Percentiles rank a stretch among this genome's conserved stretches.
Conservation (phyloP, 92 coral and sea anemone species). For the Epizoanthus scotinus region DNA sequence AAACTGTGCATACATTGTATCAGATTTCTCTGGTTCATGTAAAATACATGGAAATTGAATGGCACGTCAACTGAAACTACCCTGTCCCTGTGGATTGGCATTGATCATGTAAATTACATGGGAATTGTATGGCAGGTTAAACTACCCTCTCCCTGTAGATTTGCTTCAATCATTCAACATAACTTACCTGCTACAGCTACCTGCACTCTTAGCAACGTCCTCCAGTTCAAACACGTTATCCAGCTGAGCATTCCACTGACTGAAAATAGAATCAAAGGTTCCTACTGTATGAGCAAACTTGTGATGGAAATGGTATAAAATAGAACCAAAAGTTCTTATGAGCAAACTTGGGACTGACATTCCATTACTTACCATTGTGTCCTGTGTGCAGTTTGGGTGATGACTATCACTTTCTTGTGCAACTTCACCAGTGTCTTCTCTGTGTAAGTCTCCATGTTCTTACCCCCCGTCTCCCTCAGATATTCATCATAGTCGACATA, state of each 20-base stretch:
- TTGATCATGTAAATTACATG: too few species aligned
- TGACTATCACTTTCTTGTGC: constrained; percentile 82
- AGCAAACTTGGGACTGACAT: too few species aligned
- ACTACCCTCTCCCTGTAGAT: too few species aligned
- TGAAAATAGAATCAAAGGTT: constrained; percentile 22
- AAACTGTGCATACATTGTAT: too few species aligned
- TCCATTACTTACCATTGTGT: constrained; percentile 81
- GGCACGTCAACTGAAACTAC: too few species aligned
- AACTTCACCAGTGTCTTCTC: constrained; percentile 86
- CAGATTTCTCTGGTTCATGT: too few species aligned
- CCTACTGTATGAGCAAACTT: too few species aligned
- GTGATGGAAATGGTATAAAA: too few species aligned
- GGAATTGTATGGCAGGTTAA: too few species aligned
- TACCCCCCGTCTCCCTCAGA: constrained; percentile 79
- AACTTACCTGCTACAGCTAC: constrained; percentile 77
- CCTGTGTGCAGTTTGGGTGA: constrained; percentile 84
- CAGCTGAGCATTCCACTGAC: constrained; percentile 91
- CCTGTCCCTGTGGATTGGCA: too few species aligned
- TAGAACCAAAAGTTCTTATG: not conserved
- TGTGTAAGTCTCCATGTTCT: constrained; percentile 64
- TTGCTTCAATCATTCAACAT: too few species aligned
- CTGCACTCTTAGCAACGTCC: constrained; percentile 79
- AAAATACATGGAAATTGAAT: too few species aligned
- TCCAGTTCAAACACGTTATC: constrained; percentile 89
- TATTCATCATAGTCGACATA: constrained; percentile 95